phyloP scores from a whole-genome alignment of 2,113 vertebrate genomes.

The Spea bombifrons region DNA sequence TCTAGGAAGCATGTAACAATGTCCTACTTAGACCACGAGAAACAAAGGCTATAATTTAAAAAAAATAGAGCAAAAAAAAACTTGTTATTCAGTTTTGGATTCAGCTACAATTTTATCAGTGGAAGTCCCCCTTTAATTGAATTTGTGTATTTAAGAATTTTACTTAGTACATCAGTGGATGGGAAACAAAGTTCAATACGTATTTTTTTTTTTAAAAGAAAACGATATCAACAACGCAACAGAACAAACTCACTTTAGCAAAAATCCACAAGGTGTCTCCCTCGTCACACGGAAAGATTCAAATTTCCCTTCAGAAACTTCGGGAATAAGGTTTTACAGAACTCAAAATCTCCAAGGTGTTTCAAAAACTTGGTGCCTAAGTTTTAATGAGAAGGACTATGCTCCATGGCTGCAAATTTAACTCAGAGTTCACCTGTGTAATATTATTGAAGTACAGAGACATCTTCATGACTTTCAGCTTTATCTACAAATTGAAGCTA shows the following conservation, averaged over 20 bases:
- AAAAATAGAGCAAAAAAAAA: too few relatives aligned
- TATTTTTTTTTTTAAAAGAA: too few relatives aligned
- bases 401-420: conserved; percentile 39
- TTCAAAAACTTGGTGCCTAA: conserved; percentile 39
- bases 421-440: conserved; percentile 38
- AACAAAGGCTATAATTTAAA: too few relatives aligned
- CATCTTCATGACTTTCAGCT: conserved; percentile 33
- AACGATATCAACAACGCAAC: not conserved
- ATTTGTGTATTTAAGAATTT: too few relatives aligned
- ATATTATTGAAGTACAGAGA: conserved; percentile 43
- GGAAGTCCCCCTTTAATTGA: too few relatives aligned
- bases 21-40: too few relatives aligned
- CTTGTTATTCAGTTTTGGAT: too few relatives aligned
- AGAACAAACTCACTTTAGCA: conserved; percentile 15
- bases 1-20: too few relatives aligned
- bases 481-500: conserved; percentile 36
- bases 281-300: conserved; percentile 14
- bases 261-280: conserved; percentile 36
- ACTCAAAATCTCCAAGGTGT: conserved; percentile 34
- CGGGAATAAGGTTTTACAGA: conserved; percentile 34
- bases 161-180: too few relatives aligned
- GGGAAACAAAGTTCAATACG: too few relatives aligned
- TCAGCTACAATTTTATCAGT: too few relatives aligned
- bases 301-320: not conserved
- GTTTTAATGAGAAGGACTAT: conserved; percentile 43